A percentile compares a stretch with the other conserved stretches of the same genome.
phyloP scores from a whole-genome alignment of 2,113 vertebrate genomes.

The Tenebrosternarchus preto region DNA sequence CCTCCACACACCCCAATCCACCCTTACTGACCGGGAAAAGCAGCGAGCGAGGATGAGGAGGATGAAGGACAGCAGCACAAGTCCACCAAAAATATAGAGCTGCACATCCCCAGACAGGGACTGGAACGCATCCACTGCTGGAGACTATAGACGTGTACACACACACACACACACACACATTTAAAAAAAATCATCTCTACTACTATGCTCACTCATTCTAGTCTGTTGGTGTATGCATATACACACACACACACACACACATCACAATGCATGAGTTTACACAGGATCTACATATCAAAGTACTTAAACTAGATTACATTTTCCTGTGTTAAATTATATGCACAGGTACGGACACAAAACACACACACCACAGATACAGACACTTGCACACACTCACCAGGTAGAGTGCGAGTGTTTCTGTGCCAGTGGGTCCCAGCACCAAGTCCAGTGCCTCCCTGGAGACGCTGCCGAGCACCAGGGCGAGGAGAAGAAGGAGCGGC shows the following conservation, averaged over 20 bases:
- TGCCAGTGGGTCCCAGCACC: slow-evolving; percentile 66
- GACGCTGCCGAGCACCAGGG: slow-evolving; percentile 69
- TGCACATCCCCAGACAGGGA: slow-evolving; percentile 68
- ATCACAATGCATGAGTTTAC: too few relatives aligned
- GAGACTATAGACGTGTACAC: slow-evolving; percentile 59
- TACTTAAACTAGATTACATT: too few relatives aligned
- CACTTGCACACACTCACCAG: slow-evolving; percentile 65
- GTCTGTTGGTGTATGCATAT: too few relatives aligned
- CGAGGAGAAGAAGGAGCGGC: slow-evolving; percentile 71
- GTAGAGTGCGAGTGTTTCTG: slow-evolving; percentile 68
- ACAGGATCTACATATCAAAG: too few relatives aligned
- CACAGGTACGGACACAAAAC: not conserved
- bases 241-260: too few relatives aligned
- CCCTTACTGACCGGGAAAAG: slow-evolving; percentile 70
- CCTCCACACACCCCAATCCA: not conserved
- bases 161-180: not conserved
- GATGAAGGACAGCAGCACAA: slow-evolving; percentile 74
- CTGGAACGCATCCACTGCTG: slow-evolving; percentile 63
- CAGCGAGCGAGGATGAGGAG: slow-evolving; percentile 74
- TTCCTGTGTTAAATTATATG: too few relatives aligned
- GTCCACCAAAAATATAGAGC: slow-evolving; percentile 67
- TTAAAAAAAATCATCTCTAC: not conserved
- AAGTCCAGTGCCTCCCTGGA: slow-evolving; percentile 68
- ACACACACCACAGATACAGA: not conserved
- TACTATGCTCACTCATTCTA: too few relatives aligned